phyloP scores from a whole-genome alignment of 2,797 vertebrate species.

The Acrossocheilus fasciatus region DNA sequence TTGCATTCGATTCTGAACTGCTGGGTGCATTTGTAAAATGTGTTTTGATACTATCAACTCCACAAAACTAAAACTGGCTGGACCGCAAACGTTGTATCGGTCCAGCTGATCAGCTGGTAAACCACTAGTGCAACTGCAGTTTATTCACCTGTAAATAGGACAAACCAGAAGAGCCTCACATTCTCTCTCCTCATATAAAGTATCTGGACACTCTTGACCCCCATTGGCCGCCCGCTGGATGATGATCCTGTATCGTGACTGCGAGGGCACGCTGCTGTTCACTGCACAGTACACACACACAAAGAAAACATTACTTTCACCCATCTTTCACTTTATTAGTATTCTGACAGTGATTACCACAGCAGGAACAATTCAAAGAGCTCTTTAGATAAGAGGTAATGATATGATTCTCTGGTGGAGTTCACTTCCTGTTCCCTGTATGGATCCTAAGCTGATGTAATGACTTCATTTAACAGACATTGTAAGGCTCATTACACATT shows the following conservation, averaged over 20 bases:
- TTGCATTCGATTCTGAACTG: not conserved
- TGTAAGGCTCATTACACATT: slow-evolving; percentile 71
- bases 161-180: slow-evolving; percentile 88
- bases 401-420: slow-evolving; percentile 47
- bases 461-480: slow-evolving; percentile 73
- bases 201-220: slow-evolving; percentile 93
- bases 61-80: not conserved
- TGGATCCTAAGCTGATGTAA: slow-evolving; percentile 68
- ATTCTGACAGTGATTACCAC: slow-evolving; percentile 26
- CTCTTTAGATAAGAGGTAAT: slow-evolving; percentile 40
- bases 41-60: not conserved
- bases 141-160: slow-evolving; percentile 85
- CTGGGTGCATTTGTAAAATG: not conserved
- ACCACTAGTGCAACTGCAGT: not conserved
- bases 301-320: slow-evolving; percentile 32
- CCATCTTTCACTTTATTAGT: slow-evolving; percentile 27
- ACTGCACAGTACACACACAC: slow-evolving; percentile 72
- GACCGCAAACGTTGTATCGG: not conserved
- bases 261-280: slow-evolving; percentile 81
- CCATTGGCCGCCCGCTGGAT: slow-evolving; percentile 84
- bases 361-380: slow-evolving; percentile 25
- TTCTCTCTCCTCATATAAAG: slow-evolving; percentile 93
- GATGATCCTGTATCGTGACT: slow-evolving; percentile 90
- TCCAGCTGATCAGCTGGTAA: not conserved
- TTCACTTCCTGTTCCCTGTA: slow-evolving; percentile 44